Conservation (phyloP, 2,797 vertebrate species). For the Pangasius krempfi region DNA sequence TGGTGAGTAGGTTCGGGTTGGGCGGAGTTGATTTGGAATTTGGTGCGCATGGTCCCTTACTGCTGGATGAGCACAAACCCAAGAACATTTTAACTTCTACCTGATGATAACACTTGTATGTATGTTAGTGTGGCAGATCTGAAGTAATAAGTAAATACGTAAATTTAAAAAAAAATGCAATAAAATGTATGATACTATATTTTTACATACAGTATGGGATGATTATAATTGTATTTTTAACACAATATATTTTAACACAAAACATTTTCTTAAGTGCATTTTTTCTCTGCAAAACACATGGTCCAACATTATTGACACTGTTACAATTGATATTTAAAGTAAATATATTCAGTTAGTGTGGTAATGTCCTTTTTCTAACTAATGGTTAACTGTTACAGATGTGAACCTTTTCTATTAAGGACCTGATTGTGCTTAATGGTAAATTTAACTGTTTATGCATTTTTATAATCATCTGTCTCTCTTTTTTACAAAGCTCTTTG, state of each 20-base stretch:
- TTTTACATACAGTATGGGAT: background rate
- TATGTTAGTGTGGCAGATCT: background rate
- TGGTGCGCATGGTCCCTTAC: constrained; percentile 60
- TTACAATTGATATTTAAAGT: background rate
- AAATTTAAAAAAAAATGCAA: background rate
- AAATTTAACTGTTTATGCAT: background rate
- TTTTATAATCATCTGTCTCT: background rate
- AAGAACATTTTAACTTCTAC: constrained; percentile 7
- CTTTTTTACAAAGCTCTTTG: background rate
- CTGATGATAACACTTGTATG: background rate
- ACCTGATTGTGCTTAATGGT: background rate
- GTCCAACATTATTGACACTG: background rate
- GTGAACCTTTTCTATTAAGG: too few species aligned
- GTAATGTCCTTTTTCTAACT: background rate
- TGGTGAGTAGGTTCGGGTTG: constrained; percentile 76
- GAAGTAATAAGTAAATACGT: background rate
- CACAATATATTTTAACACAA: background rate
- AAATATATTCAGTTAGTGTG: background rate
- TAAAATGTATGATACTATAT: background rate
- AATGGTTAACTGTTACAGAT: background rate
- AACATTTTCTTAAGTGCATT: background rate
- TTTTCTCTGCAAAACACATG: background rate
- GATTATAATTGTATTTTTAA: background rate
- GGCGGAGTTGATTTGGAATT: constrained; percentile 77
- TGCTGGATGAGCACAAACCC: constrained; percentile 58